Conservation (phyloP, 2,797 vertebrate genomes). For the Pelochelys cantorii region DNA sequence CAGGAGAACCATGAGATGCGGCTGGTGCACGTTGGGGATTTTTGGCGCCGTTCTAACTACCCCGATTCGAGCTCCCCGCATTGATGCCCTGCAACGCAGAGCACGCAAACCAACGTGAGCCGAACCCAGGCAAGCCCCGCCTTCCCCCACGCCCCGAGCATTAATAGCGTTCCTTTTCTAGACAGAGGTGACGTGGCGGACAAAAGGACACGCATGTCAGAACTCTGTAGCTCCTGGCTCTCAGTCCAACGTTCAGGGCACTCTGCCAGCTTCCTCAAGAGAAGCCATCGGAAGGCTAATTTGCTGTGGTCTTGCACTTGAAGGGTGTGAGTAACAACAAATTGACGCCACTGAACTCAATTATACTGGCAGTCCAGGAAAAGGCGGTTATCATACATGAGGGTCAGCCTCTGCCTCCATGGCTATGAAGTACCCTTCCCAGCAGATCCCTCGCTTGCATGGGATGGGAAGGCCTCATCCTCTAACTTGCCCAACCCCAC, state of each 20-base stretch:
- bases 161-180: constrained; percentile 15
- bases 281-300: fast-evolving
- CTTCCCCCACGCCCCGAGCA: not conserved
- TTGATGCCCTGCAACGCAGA: not conserved
- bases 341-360: fast-evolving
- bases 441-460: fast-evolving
- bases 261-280: fast-evolving
- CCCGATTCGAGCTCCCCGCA: too few species aligned
- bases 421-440: fast-evolving
- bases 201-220: fast-evolving
- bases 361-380: fast-evolving
- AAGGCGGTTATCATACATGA: fast-evolving
- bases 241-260: fast-evolving
- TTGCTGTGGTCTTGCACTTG: fast-evolving
- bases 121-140: not conserved
- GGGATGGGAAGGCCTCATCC: not conserved
- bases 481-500: fast-evolving
- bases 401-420: fast-evolving
- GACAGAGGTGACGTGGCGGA: constrained; percentile 62
- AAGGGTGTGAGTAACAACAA: too few species aligned
- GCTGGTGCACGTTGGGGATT: not conserved
- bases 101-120: not conserved
- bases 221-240: not conserved
- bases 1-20: not conserved
- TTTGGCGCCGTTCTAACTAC: not conserved